Conservation (phyloP, 2,797 vertebrate genomes). For the Ctenopoma multispine region DNA sequence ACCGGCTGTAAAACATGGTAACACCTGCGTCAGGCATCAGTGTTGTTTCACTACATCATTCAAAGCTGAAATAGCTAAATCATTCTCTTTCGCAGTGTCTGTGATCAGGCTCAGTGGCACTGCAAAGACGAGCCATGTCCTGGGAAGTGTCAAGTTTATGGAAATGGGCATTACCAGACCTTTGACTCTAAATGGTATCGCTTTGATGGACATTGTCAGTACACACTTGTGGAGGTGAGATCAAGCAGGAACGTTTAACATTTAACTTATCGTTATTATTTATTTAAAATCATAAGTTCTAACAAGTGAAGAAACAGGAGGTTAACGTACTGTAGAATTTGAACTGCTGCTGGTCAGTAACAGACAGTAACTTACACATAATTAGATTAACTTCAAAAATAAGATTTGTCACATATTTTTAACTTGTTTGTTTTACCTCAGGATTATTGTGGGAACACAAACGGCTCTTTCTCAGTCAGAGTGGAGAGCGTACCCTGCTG, state of each 20-base stretch:
- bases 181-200: slow-evolving; percentile 88
- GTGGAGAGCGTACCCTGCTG: slow-evolving; percentile 84
- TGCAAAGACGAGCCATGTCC: slow-evolving; percentile 82
- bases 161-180: slow-evolving; percentile 87
- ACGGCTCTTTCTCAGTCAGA: slow-evolving; percentile 71
- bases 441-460: slow-evolving; percentile 66
- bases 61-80: background rate
- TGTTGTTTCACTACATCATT: background rate
- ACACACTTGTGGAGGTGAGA: slow-evolving; percentile 87
- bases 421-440: slow-evolving; percentile 27
- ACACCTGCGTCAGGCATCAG: background rate
- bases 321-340: too few species aligned
- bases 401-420: too few species aligned
- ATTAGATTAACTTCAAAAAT: too few species aligned
- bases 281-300: too few species aligned
- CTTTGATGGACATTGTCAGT: slow-evolving; percentile 88
- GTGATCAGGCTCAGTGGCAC: slow-evolving; percentile 82
- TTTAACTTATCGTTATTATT: too few species aligned
- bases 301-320: too few species aligned
- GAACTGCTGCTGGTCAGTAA: too few species aligned
- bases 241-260: background rate
- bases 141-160: slow-evolving; percentile 86
- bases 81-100: slow-evolving; percentile 71
- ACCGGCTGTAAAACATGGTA: slow-evolving; percentile 87
- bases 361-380: too few species aligned